Conservation (phyloP, 2,797 vertebrate genomes). For the Enteromius fasciolatus region DNA sequence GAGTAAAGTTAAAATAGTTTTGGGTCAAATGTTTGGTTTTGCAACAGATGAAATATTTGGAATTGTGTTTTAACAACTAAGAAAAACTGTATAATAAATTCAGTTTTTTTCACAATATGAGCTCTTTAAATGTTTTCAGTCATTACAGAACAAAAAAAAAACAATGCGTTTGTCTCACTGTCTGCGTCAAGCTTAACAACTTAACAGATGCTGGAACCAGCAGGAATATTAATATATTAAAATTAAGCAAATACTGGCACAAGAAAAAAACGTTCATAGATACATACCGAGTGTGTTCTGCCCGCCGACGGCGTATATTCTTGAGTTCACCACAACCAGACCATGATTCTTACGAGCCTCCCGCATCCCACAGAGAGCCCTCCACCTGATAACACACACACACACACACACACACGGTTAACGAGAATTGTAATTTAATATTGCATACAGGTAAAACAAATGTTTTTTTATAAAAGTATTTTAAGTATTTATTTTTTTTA, state of each 20-base stretch:
- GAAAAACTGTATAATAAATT: no score
- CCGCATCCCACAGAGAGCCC: constrained; percentile 92
- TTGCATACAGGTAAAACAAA: not conserved
- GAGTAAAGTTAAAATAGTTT: no score
- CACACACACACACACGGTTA: not conserved
- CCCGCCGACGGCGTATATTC: constrained; percentile 95
- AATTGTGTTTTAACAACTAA: no score
- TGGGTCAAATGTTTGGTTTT: no score
- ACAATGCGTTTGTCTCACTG: not conserved
- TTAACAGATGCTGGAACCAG: not conserved
- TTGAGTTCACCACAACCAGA: constrained; percentile 91
- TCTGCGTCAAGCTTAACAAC: not conserved
- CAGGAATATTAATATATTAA: not conserved
- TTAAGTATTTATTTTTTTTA: not conserved
- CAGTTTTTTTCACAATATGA: no score
- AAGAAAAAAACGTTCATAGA: not conserved
- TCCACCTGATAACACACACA: constrained; percentile 82
- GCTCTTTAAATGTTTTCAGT: not conserved
- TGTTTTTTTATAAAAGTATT: not conserved
- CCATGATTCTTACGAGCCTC: constrained; percentile 96
- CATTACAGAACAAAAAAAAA: not conserved
- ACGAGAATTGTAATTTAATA: not conserved
- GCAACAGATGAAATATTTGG: no score
- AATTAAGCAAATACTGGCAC: not conserved
- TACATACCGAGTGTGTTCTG: constrained; percentile 89